Conservation (phyloP, 2,888 invertebrate species). For the Amiota minor region DNA sequence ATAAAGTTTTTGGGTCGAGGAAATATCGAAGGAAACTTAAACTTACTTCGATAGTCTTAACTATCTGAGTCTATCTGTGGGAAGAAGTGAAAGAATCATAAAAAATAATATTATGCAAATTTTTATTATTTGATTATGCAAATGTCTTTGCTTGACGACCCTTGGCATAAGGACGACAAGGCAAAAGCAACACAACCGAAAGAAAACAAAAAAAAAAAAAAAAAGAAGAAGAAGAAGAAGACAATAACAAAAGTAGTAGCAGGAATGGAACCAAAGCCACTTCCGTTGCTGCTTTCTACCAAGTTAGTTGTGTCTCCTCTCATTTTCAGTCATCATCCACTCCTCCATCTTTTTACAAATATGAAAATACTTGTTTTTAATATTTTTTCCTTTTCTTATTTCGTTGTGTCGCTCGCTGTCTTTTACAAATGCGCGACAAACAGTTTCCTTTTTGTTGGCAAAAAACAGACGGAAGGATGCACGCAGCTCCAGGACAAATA, state of each 20-base stretch:
- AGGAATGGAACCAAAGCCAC: background rate
- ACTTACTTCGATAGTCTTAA: background rate
- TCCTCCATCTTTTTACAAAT: conserved; percentile 39
- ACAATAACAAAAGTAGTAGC: background rate
- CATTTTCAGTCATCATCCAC: background rate
- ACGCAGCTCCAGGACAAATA: background rate
- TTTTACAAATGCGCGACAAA: conserved; percentile 12
- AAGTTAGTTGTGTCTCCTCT: conserved; percentile 52
- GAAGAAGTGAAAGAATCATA: conserved; percentile 55
- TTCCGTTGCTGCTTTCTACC: background rate
- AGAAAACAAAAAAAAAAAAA: too few relatives aligned
- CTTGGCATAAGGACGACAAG: conserved; percentile 73
- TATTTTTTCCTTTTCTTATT: conserved; percentile 46
- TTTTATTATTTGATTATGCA: conserved; percentile 74
- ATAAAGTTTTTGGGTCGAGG: conserved; percentile 26
- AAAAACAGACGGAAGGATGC: conserved; percentile 24
- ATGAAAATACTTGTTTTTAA: conserved; percentile 46
- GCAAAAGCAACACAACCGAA: conserved; percentile 33
- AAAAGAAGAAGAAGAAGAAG: too few relatives aligned
- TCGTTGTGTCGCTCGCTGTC: background rate
- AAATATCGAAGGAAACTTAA: background rate
- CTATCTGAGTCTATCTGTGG: conserved; percentile 18
- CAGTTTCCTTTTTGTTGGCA: conserved; percentile 7
- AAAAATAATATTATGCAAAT: conserved; percentile 72
- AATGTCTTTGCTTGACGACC: conserved; percentile 73